Evolutionary conservation across 2,888 invertebrate species (phyloP), one percentile per base, ranked within the genome.

Genomic region (Plebejus anna): DNA sequence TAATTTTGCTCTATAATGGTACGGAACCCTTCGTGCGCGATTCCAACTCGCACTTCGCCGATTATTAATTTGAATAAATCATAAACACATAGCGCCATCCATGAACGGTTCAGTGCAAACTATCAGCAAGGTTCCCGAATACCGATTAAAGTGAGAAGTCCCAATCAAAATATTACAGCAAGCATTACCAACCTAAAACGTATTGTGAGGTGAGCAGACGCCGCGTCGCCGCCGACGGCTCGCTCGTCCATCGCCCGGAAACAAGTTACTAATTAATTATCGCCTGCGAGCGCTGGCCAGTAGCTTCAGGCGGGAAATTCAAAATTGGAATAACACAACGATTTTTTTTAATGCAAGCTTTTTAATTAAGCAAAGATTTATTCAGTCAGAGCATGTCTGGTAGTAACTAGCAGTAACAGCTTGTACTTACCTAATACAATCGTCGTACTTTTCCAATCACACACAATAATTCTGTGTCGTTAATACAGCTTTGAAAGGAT

Each of bases 111-210:
- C 55, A 55, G 13, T 55, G 16, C 4, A 55, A 55, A 13, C 55
- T 55, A 5, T 55, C 16, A 55, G 55, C 55, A 16, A 55, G 3
- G 55, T 55, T 16, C 55, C 4, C 11, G 1, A 55, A 55, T 55
- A 55, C 55, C 16, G 55, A 55, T 55, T 55, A 55, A 22, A 22
- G 51, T 51, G 13, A 51, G 4, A 51, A 51, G 55, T 55, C 59
- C 7, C 13, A 59, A 59, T 22, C 1, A 13, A 78, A 78, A 57
- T 75, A 76, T 76, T 80, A 84, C 88, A 88, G 90, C 89, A 89
- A 89, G 91, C 89, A 79, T 86, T 93, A 94, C 94, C 85, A 92
- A 94, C 94, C 94, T 94, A 94, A 92, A 92, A 90, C 86, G 87
- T 83, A 90, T 90, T 88, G 89, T 90, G 89, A 86, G 87, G 92